A percentile compares a stretch with the other conserved stretches of the same genome.
These are phyloP conservation scores for Fulica atra DNA, from an alignment of 2,113 vertebrate species.

Conservation along the genomic window DNA sequence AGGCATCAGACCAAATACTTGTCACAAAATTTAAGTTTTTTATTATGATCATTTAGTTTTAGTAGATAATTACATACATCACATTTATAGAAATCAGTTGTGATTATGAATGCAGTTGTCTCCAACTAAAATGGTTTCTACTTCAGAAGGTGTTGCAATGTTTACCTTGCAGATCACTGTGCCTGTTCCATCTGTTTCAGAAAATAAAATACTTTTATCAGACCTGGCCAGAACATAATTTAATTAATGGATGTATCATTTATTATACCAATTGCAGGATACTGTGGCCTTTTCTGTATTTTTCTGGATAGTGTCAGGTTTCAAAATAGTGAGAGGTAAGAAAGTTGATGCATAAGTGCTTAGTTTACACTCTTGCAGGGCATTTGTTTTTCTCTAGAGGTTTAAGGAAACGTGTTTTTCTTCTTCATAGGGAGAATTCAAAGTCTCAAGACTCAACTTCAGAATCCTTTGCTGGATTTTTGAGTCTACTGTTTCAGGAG, in stretches of 20 bases:
- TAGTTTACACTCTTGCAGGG: not conserved
- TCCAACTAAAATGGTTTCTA: not conserved
- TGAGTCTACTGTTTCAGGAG: not conserved
- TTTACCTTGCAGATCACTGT: not conserved
- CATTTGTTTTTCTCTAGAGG: not conserved
- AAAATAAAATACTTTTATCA: not conserved
- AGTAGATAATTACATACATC: not conserved
- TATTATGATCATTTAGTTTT: not conserved
- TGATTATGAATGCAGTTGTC: not conserved
- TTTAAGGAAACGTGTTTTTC: not conserved
- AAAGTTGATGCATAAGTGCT: not conserved
- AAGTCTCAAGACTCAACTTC: not conserved
- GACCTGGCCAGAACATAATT: not conserved
- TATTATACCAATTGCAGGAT: not conserved
- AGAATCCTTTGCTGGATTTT: not conserved
- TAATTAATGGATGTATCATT: not conserved
- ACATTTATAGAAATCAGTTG: not conserved
- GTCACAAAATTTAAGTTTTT: not conserved
- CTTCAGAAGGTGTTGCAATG: not conserved
- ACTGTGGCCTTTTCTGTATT: not conserved
- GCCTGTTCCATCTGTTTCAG: not conserved
- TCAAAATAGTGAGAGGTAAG: not conserved
- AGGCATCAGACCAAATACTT: not conserved
- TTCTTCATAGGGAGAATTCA: not conserved
- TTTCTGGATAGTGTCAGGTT: not conserved